phyloP scores from a whole-genome alignment of 2,113 vertebrate genomes.

The Sinocyclocheilus grahami region DNA sequence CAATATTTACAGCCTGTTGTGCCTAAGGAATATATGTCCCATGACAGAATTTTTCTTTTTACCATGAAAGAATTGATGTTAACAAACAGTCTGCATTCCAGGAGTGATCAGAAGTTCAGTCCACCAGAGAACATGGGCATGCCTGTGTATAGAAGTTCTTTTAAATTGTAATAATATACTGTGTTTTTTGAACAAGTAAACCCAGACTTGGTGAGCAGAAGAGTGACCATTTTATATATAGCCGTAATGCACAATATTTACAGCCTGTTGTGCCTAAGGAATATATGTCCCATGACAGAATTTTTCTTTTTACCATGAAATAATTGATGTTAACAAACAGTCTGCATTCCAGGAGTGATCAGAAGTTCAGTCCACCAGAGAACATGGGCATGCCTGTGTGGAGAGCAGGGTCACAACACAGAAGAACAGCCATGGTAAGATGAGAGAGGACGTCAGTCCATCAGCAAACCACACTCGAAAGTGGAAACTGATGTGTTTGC shows the following conservation, averaged over 20 bases:
- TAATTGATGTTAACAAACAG: neutral
- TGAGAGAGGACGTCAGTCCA: neutral
- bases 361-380: conserved; percentile 56
- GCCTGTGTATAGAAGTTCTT: no score
- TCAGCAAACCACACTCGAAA: neutral
- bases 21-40: neutral
- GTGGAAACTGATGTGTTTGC: neutral
- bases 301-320: neutral
- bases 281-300: neutral
- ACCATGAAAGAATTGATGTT: neutral
- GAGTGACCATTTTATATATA: neutral
- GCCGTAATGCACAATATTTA: neutral
- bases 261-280: neutral
- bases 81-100: conserved; percentile 43
- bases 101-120: conserved; percentile 58
- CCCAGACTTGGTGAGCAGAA: no score
- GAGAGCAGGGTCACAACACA: conserved; percentile 67
- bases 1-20: neutral
- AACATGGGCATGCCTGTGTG: conserved; percentile 61
- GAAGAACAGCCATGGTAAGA: conserved; percentile 63
- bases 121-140: conserved; percentile 62
- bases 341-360: conserved; percentile 60
- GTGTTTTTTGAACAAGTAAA: no score
- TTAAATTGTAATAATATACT: no score
- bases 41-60: neutral